Conservation (phyloP, 2,797 vertebrate genomes). For the Hippopotamyrus pictus region DNA sequence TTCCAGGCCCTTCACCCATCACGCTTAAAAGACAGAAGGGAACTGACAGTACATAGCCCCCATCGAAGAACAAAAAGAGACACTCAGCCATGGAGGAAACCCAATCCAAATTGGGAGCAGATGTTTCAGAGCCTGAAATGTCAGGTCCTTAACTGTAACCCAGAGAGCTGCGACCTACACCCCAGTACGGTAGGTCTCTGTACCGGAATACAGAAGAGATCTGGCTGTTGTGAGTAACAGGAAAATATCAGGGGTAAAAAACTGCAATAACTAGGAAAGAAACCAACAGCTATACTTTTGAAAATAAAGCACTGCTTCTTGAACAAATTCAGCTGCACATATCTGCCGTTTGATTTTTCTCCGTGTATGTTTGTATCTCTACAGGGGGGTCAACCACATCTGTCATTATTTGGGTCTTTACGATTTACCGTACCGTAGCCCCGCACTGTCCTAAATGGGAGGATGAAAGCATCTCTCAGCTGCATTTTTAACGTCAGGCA, state of each 20-base stretch:
- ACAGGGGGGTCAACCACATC: neutral
- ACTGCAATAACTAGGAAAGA: neutral
- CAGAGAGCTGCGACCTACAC: conserved; percentile 31
- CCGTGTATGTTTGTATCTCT: neutral
- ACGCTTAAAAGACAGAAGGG: conserved; percentile 36
- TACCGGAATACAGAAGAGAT: conserved; percentile 26
- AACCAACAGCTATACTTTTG: neutral
- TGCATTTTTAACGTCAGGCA: neutral
- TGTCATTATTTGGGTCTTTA: neutral
- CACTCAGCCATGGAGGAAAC: conserved; percentile 32
- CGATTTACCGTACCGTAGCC: neutral
- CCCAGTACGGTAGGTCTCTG: conserved; percentile 16
- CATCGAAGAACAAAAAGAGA: conserved; percentile 2
- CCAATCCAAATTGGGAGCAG: conserved; percentile 38
- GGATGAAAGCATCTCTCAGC: neutral
- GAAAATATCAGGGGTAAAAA: neutral
- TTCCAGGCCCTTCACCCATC: conserved; percentile 32
- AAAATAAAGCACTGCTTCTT: neutral
- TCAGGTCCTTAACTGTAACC: conserved; percentile 28
- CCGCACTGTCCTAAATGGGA: neutral
- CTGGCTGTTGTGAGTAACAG: conserved; percentile 21
- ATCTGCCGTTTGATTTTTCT: neutral
- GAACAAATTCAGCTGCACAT: neutral
- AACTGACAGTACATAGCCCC: conserved; percentile 34
- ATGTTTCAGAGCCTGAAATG: conserved; percentile 34